Evolutionary conservation across 2,888 invertebrate genomes (phyloP).

Genomic region (Fragum whitleyi): DNA sequence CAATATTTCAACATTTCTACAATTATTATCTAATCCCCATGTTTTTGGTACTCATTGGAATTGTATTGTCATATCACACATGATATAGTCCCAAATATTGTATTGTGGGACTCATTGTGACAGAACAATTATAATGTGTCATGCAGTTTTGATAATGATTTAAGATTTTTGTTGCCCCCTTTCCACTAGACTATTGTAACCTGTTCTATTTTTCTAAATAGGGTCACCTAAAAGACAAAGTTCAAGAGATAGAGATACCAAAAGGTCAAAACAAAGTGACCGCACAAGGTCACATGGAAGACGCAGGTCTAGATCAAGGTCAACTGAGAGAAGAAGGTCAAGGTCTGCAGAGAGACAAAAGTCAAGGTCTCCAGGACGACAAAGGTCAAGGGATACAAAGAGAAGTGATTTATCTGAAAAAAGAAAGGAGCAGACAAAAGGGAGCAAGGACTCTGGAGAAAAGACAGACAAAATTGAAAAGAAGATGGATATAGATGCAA

Average conservation of each 20-base stretch:
- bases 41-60: too few relatives aligned
- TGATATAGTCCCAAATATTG: too few relatives aligned
- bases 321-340: neutral
- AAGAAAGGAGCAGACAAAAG: neutral
- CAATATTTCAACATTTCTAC: too few relatives aligned
- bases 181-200: too few relatives aligned
- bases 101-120: too few relatives aligned
- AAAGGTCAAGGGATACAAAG: conserved; percentile 14
- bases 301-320: neutral
- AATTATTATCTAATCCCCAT: too few relatives aligned
- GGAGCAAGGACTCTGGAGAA: neutral
- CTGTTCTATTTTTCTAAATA: too few relatives aligned
- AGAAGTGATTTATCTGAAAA: neutral
- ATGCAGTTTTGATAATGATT: too few relatives aligned
- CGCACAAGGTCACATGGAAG: neutral
- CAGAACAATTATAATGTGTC: too few relatives aligned
- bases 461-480: neutral
- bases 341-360: neutral
- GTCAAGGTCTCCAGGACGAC: conserved; percentile 9
- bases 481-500: neutral
- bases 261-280: neutral
- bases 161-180: too few relatives aligned
- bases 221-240: conserved; percentile 1
- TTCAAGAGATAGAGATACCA: conserved; percentile 22
- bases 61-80: too few relatives aligned